Evolutionary conservation across 2,113 vertebrate species (phyloP).

Genomic region (Tupaia chinensis): DNA sequence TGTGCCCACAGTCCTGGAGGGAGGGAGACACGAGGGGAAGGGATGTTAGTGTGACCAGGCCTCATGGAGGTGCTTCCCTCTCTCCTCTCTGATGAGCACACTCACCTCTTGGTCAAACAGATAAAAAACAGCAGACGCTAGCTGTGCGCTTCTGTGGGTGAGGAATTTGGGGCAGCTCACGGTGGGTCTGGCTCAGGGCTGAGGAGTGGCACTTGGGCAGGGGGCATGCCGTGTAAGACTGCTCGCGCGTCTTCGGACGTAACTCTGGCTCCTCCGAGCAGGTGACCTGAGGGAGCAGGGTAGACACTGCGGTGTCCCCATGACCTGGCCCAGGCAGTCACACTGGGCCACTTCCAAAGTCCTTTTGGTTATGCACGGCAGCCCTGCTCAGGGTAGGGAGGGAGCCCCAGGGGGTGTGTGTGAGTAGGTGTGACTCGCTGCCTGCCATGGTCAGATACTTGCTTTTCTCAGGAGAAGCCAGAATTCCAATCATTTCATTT

Average conservation of each 20-base stretch:
- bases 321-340: neutral
- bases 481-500: neutral
- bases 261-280: neutral
- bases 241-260: accelerated
- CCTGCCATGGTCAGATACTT: neutral
- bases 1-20: too few relatives aligned
- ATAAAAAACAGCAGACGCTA: too few relatives aligned
- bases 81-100: too few relatives aligned
- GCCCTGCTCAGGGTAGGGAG: neutral
- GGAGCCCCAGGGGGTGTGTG: too few relatives aligned
- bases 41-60: too few relatives aligned
- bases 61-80: too few relatives aligned
- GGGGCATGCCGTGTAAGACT: neutral
- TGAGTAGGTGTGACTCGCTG: neutral
- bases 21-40: too few relatives aligned
- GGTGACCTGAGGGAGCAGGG: neutral
- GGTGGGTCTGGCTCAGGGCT: neutral
- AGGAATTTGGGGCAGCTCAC: neutral
- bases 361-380: neutral
- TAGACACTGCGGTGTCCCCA: neutral
- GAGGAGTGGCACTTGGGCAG: too few relatives aligned
- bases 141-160: neutral
- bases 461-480: neutral
- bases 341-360: accelerated
- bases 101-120: too few relatives aligned